Evolutionary conservation across 1,140 invertebrate species (phyloP).

Genomic region (Cherax quadricarinatus): DNA sequence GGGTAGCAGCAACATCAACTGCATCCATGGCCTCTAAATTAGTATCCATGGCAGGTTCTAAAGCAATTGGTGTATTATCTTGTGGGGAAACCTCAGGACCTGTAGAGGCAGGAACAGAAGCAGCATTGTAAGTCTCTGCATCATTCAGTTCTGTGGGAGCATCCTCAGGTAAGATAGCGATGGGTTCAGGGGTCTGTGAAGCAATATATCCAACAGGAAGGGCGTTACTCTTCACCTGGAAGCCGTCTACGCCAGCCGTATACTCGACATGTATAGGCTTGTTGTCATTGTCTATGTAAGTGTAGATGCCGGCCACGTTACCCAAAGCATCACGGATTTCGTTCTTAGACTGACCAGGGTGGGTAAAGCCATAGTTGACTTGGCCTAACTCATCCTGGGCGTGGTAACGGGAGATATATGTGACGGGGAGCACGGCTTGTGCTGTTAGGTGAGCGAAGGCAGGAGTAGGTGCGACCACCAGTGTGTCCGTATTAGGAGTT

Average conservation of each 20-base stretch:
- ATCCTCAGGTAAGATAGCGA: neutral
- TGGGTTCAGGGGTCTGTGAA: neutral
- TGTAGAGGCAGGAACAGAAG: neutral
- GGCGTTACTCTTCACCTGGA: slow-evolving; percentile 4
- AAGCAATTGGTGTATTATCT: no score
- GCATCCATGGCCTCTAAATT: no score
- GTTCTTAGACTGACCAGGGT: slow-evolving; percentile 27
- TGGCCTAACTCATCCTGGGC: slow-evolving; percentile 48
- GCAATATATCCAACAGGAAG: neutral
- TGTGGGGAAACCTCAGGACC: neutral
- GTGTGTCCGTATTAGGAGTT: no score
- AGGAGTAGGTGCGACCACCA: no score
- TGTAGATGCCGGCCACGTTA: slow-evolving; percentile 31
- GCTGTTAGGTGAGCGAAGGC: no score
- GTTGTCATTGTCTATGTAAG: slow-evolving; percentile 12
- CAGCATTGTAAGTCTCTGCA: slow-evolving; percentile 2
- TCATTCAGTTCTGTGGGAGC: neutral
- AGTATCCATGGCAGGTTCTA: no score
- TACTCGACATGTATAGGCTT: slow-evolving; percentile 4
- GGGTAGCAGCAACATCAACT: no score
- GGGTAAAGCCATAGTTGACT: slow-evolving; percentile 42
- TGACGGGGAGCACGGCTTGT: neutral
- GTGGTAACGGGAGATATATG: slow-evolving; percentile 4
- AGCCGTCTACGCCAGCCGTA: slow-evolving; percentile 25
- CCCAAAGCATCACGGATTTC: slow-evolving; percentile 32